Evolutionary conservation across 2,797 vertebrate species (phyloP).

Genomic region (Aplochiton taeniatus): DNA sequence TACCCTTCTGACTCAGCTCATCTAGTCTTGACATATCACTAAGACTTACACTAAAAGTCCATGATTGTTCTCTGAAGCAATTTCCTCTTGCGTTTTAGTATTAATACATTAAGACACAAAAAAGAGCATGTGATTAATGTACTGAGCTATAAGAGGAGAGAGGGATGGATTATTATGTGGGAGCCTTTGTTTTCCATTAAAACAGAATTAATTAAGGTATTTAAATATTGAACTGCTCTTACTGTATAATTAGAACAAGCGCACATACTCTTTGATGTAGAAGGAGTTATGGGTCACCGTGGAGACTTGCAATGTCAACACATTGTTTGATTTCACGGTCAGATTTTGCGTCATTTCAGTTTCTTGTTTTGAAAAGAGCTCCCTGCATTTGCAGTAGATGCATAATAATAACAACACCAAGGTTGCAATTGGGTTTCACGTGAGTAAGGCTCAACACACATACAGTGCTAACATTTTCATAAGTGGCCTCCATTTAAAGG

Average conservation of each 20-base stretch:
- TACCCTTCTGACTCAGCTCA: too few relatives aligned
- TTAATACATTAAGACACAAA: constrained; percentile 22
- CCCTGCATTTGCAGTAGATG: constrained; percentile 4
- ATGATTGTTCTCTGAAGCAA: too few relatives aligned
- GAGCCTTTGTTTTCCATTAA: constrained; percentile 43
- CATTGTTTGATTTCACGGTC: constrained; percentile 5
- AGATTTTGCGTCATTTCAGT: too few relatives aligned
- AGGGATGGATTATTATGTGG: constrained; percentile 24
- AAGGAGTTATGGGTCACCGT: constrained; percentile 44
- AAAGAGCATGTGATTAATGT: constrained; percentile 23
- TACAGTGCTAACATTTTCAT: too few relatives aligned
- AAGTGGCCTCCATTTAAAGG: too few relatives aligned
- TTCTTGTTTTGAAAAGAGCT: too few relatives aligned
- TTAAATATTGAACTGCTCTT: constrained; percentile 40
- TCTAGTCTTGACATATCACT: too few relatives aligned
- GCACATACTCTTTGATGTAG: constrained; percentile 33
- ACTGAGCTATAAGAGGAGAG: constrained; percentile 25
- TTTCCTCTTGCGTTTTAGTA: neutral
- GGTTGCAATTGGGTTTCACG: too few relatives aligned
- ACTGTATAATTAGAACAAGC: constrained; percentile 36
- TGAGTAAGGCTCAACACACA: too few relatives aligned
- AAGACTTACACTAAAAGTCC: too few relatives aligned
- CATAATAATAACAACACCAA: too few relatives aligned
- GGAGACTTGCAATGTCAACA: constrained; percentile 38
- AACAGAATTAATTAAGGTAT: constrained; percentile 51